Conservation (phyloP, 2,888 invertebrate species). For the Escarpia spicata region DNA sequence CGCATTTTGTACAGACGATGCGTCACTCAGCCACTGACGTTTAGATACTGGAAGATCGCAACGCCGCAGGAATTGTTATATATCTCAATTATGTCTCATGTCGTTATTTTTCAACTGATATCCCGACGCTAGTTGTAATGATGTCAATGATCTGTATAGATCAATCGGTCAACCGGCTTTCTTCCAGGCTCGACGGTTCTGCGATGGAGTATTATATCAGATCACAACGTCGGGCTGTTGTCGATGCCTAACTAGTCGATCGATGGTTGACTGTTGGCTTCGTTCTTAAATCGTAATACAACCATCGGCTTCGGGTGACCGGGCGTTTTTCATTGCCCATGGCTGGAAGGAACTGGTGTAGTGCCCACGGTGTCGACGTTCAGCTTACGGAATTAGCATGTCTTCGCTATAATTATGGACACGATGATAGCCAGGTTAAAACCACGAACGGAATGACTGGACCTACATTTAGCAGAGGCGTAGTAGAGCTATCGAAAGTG, state of each 20-base stretch:
- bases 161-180: background rate
- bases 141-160: background rate
- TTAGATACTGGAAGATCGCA: background rate
- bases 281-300: background rate
- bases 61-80: background rate
- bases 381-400: background rate
- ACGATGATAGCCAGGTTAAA: background rate
- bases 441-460: background rate
- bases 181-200: background rate
- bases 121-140: background rate
- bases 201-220: background rate
- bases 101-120: conserved; percentile 13
- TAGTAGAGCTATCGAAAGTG: too few relatives aligned
- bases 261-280: background rate
- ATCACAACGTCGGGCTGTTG: background rate
- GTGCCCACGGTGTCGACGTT: background rate
- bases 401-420: background rate
- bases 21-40: background rate
- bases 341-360: background rate
- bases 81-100: background rate
- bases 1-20: background rate
- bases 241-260: background rate
- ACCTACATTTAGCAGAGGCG: too few relatives aligned
- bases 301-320: background rate
- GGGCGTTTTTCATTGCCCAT: background rate